Percentiles rank a stretch among this genome's conserved stretches.
Evolutionary conservation across 2,888 invertebrate species (phyloP).

Genomic region (Eupithecia centaureata): DNA sequence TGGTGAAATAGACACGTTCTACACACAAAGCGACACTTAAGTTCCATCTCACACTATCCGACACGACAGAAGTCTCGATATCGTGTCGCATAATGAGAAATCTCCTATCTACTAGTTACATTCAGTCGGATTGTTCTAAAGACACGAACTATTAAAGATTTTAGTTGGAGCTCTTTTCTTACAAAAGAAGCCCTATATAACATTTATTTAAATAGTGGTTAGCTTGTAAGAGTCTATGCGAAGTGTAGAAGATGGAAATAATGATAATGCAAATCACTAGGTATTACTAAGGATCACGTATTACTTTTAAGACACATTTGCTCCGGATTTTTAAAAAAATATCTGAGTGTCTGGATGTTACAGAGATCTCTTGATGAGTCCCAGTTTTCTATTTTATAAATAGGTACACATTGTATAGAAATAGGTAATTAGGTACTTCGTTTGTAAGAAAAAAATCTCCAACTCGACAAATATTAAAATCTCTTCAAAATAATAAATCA

Average conservation of each 20-base stretch:
- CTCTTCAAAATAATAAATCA: background rate
- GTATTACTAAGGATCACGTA: no score
- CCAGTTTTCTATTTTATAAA: no score
- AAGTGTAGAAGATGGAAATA: background rate
- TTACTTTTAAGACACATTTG: no score
- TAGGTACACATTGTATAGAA: no score
- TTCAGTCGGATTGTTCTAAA: slow-evolving; percentile 8
- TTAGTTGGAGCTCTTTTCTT: background rate
- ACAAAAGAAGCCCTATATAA: no score
- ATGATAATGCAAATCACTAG: no score
- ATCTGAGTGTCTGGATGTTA: no score
- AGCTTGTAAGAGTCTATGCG: background rate
- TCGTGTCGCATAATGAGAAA: background rate
- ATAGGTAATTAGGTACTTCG: background rate
- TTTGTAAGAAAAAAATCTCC: background rate
- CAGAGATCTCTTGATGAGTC: no score
- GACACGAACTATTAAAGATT: slow-evolving; percentile 2
- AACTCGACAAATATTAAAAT: background rate
- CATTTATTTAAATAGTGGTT: no score
- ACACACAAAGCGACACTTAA: slow-evolving; percentile 6
- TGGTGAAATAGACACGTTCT: background rate
- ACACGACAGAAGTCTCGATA: slow-evolving; percentile 1
- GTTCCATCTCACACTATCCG: background rate
- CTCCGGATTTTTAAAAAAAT: no score
- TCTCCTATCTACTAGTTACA: background rate